Percentiles rank a stretch among this genome's conserved stretches.
phyloP scores from a whole-genome alignment of 1,140 invertebrate species.

The Adelges cooleyi region DNA sequence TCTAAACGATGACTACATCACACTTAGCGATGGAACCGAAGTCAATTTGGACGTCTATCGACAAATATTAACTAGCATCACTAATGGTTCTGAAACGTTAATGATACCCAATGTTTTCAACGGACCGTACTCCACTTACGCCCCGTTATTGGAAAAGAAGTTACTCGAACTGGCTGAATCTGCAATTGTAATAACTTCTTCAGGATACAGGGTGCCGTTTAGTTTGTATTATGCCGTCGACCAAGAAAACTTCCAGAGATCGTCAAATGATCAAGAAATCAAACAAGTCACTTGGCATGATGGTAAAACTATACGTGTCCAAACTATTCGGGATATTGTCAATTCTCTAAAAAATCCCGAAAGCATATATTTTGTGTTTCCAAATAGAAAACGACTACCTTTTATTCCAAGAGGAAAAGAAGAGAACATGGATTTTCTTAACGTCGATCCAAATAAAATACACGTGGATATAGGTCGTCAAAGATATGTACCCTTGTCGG shows the following conservation, averaged over 20 bases:
- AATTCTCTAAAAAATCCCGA: not conserved
- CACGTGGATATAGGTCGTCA: not conserved
- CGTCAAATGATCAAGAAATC: too few species aligned
- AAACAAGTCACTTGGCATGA: too few species aligned
- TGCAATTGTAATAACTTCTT: not conserved
- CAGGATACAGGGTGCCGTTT: not conserved
- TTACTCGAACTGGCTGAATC: not conserved
- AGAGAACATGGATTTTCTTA: not conserved
- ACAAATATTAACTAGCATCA: not conserved
- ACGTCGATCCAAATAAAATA: not conserved
- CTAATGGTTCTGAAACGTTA: not conserved
- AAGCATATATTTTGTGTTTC: not conserved
- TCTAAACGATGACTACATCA: not conserved
- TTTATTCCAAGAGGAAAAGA: not conserved
- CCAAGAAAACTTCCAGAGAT: not conserved
- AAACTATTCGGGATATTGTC: not conserved
- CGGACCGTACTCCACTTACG: not conserved
- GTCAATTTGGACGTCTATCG: not conserved
- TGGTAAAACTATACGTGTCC: not conserved
- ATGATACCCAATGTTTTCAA: not conserved
- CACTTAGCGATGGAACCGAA: not conserved
- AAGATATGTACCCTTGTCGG: not conserved
- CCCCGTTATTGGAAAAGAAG: not conserved
- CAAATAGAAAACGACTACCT: not conserved
- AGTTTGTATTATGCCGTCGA: not conserved